Percentiles rank a stretch among this genome's conserved stretches.
phyloP scores from a whole-genome alignment of 1,140 invertebrate species.

The Drosophila tristis region DNA sequence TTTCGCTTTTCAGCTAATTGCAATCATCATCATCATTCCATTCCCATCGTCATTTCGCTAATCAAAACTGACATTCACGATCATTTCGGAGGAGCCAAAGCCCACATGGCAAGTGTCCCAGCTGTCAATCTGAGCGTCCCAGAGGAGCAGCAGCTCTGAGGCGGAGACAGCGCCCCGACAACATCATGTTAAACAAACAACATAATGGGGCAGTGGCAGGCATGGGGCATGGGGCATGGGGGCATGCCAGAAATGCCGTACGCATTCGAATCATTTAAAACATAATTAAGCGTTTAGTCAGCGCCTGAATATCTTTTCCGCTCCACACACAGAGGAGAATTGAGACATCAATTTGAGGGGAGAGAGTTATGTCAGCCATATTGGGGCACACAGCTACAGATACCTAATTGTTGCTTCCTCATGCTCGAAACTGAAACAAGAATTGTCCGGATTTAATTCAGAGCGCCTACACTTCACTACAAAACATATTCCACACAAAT shows the following conservation, averaged over 20 bases:
- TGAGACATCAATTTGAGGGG: conserved; percentile 72
- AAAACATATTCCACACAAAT: conserved; percentile 34
- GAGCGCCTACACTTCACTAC: not conserved
- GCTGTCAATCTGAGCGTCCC: conserved; percentile 36
- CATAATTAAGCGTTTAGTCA: conserved; percentile 71
- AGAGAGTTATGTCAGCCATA: conserved; percentile 43
- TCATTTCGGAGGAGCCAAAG: conserved; percentile 18
- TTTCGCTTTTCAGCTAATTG: conserved; percentile 21
- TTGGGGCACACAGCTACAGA: conserved; percentile 9
- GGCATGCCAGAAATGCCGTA: conserved; percentile 67
- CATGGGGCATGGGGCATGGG: conserved; percentile 4
- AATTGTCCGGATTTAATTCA: conserved; percentile 37
- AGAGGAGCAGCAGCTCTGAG: conserved; percentile 8
- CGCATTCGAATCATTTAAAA: conserved; percentile 68
- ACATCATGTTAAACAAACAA: conserved; percentile 27
- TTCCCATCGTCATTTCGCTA: conserved; percentile 45
- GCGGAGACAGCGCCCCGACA: conserved; percentile 24
- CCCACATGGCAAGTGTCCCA: conserved; percentile 35
- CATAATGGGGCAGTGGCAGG: too few species aligned
- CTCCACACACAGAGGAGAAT: conserved; percentile 25
- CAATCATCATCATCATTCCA: conserved; percentile 18
- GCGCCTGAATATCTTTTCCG: conserved; percentile 15
- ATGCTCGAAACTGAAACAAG: conserved; percentile 41
- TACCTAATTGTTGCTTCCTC: too few species aligned
- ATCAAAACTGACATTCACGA: conserved; percentile 63